Percentiles rank a stretch among this genome's conserved stretches.
These are phyloP conservation scores for Cossypha dichroa DNA, from an alignment of 2,797 vertebrate genomes.

Conservation along the genomic window DNA sequence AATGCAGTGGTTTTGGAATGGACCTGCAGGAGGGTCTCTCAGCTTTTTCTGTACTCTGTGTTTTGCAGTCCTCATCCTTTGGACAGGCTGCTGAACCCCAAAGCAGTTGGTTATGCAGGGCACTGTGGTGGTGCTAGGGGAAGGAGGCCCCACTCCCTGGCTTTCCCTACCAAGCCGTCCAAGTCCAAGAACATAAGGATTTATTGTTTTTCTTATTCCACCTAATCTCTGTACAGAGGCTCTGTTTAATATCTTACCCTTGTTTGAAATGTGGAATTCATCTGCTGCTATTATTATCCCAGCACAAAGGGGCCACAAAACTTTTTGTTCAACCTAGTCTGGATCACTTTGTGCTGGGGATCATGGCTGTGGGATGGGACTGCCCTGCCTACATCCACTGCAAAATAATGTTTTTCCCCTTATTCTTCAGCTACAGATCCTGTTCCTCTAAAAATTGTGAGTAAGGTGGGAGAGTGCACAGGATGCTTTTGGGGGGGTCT, in stretches of 20 bases:
- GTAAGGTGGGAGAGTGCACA: background rate
- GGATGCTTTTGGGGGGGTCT: background rate
- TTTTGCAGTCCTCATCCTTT: background rate
- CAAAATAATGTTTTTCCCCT: background rate
- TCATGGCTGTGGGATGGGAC: background rate
- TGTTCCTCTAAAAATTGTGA: background rate
- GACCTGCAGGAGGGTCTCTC: background rate
- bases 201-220: background rate
- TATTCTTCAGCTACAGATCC: background rate
- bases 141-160: background rate
- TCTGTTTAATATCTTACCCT: slow-evolving; percentile 29
- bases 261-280: slow-evolving; percentile 51
- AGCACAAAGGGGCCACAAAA: background rate
- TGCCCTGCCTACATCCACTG: background rate
- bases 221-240: background rate
- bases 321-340: background rate
- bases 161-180: background rate
- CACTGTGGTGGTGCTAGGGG: background rate
- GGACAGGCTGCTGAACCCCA: background rate
- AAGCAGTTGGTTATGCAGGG: background rate
- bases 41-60: background rate
- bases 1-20: background rate
- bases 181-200: slow-evolving; percentile 3
- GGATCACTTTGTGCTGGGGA: background rate
- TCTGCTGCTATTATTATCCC: slow-evolving; percentile 42